Evolutionary conservation across 2,113 vertebrate genomes (phyloP).

Genomic region (Eonycteris spelaea): DNA sequence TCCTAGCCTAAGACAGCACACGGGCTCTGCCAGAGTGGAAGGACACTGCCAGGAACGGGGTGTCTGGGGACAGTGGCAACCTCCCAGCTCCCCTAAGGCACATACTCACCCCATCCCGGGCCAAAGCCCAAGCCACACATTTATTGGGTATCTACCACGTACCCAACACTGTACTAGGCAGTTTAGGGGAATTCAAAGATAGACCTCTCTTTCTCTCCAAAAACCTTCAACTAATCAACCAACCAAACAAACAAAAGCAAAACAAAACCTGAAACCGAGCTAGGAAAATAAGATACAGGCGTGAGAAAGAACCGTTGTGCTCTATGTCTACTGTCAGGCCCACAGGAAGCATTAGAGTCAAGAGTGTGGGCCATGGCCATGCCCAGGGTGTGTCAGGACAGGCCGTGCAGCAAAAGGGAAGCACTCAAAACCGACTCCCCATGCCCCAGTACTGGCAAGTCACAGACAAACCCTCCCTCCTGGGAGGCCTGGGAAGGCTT

Average conservation of each 20-base stretch:
- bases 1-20: background rate
- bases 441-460: background rate
- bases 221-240: background rate
- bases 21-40: background rate
- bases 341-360: background rate
- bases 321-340: background rate
- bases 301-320: background rate
- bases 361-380: background rate
- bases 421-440: background rate
- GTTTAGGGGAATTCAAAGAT: background rate
- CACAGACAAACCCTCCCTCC: background rate
- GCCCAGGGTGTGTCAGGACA: background rate
- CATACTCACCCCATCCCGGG: background rate
- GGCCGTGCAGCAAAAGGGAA: background rate
- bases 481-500: background rate
- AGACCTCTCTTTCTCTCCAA: background rate
- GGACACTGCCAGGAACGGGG: background rate
- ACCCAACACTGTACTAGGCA: background rate
- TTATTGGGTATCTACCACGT: background rate
- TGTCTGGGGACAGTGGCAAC: constrained; percentile 14
- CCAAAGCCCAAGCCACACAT: background rate
- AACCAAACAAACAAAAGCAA: background rate
- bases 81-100: background rate
- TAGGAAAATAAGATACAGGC: background rate
- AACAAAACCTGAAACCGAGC: background rate